Conservation (phyloP, 1,140 invertebrate genomes). For the Hetaerina americana region DNA sequence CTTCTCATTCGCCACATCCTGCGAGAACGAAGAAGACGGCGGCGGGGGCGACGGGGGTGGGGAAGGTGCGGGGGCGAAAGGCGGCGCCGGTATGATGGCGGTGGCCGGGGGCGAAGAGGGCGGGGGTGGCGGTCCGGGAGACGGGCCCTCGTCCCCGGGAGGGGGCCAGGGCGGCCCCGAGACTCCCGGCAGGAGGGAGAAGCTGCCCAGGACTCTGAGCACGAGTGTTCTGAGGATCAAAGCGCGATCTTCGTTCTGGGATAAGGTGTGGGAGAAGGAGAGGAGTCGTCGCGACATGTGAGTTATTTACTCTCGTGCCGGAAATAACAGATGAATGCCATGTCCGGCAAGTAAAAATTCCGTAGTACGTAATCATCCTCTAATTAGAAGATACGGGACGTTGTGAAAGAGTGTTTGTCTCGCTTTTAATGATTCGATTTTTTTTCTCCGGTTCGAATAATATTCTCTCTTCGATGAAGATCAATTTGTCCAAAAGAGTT, state of each 20-base stretch:
- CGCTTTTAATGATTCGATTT: too few relatives aligned
- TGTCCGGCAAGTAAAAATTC: too few relatives aligned
- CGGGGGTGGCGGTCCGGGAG: not conserved
- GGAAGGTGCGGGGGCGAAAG: not conserved
- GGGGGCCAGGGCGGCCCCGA: not conserved
- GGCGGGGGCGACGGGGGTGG: conserved; percentile 24
- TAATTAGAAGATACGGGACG: too few relatives aligned
- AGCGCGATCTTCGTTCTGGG: conserved; percentile 62
- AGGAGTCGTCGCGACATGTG: conserved; percentile 41
- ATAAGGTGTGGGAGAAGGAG: conserved; percentile 57
- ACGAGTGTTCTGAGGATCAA: conserved; percentile 64
- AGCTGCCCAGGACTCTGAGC: conserved; percentile 58
- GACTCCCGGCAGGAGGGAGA: conserved; percentile 23
- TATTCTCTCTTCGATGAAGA: too few relatives aligned
- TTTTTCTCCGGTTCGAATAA: too few relatives aligned
- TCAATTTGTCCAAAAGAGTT: too few relatives aligned
- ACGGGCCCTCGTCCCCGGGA: conserved; percentile 23
- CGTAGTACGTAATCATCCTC: too few relatives aligned
- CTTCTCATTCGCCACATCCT: conserved; percentile 17
- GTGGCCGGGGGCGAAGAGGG: not conserved
- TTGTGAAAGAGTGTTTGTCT: too few relatives aligned
- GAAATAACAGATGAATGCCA: too few relatives aligned
- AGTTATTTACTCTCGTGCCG: too few relatives aligned
- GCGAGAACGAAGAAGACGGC: conserved; percentile 6
- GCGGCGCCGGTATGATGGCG: not conserved